phyloP scores from a whole-genome alignment of 2,888 invertebrate genomes.

The Pherbina coryleti region DNA sequence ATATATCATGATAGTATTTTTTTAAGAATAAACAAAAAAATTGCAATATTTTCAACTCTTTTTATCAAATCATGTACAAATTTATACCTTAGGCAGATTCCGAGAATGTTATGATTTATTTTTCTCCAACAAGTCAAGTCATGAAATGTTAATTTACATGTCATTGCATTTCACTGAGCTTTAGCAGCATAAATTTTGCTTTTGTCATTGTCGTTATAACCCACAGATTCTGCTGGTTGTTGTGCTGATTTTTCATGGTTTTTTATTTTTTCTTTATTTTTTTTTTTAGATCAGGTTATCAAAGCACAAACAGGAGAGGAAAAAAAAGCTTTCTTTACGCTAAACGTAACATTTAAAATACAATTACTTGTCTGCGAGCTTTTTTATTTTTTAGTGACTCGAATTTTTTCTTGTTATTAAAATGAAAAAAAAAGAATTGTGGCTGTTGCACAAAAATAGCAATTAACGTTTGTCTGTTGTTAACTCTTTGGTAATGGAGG shows the following conservation, averaged over 20 bases:
- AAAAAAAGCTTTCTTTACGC: slow-evolving; percentile 18
- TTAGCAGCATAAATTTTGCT: slow-evolving; percentile 42
- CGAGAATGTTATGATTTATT: not conserved
- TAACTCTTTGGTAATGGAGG: slow-evolving; percentile 43
- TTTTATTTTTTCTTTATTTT: too few species aligned
- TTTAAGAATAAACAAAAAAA: too few species aligned
- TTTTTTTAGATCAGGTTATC: slow-evolving; percentile 8
- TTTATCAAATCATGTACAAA: too few species aligned
- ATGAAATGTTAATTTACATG: slow-evolving; percentile 68
- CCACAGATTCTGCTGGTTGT: slow-evolving; percentile 29
- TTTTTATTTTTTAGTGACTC: slow-evolving; percentile 1
- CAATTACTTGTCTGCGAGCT: slow-evolving; percentile 58
- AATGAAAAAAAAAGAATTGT: not conserved
- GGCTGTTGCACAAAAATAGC: not conserved
- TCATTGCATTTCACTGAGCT: slow-evolving; percentile 52
- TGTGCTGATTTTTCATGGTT: not conserved
- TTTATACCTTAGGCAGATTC: too few species aligned
- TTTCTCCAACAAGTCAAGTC: slow-evolving; percentile 31
- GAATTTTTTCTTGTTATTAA: slow-evolving; percentile 10
- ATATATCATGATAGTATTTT: too few species aligned
- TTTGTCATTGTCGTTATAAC: slow-evolving; percentile 48
- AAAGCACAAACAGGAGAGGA: not conserved
- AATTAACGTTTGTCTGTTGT: slow-evolving; percentile 51
- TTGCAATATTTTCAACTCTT: too few species aligned
- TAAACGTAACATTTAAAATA: slow-evolving; percentile 59